Evolutionary conservation across 2,113 vertebrate species (phyloP).

Genomic region (Eubucco bourcierii): DNA sequence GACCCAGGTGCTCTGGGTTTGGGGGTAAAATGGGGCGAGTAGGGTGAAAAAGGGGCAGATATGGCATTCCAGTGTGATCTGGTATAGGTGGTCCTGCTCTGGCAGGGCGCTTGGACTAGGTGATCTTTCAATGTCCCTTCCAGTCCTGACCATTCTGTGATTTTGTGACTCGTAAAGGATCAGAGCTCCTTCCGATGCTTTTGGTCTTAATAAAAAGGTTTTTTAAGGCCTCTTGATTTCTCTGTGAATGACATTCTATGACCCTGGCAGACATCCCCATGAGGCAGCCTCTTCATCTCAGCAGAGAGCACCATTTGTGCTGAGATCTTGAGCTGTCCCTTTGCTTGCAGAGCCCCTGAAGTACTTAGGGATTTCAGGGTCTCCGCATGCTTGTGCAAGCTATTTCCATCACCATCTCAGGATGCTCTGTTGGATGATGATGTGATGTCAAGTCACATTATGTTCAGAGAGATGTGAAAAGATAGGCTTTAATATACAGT

Average conservation of each 20-base stretch:
- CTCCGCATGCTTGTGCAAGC: neutral
- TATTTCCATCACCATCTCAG: slow-evolving; percentile 5
- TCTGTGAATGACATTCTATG: neutral
- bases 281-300: neutral
- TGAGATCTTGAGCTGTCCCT: neutral
- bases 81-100: too few relatives aligned
- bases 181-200: neutral
- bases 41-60: too few relatives aligned
- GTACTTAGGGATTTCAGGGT: neutral
- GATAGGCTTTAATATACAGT: slow-evolving; percentile 38
- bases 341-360: neutral
- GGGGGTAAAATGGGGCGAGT: too few relatives aligned
- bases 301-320: neutral
- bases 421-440: slow-evolving; percentile 11
- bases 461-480: slow-evolving; percentile 37
- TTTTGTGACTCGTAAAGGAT: neutral
- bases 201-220: neutral
- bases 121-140: too few relatives aligned
- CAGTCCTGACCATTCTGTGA: too few relatives aligned
- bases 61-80: too few relatives aligned
- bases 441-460: slow-evolving; percentile 55
- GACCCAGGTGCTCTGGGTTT: too few relatives aligned
- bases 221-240: neutral
- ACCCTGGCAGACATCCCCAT: neutral
- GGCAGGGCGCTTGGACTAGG: too few relatives aligned